These are phyloP conservation scores for Brachypodius melanocephalos DNA, from an alignment of 2,113 vertebrate species.

Conservation along the genomic window DNA sequence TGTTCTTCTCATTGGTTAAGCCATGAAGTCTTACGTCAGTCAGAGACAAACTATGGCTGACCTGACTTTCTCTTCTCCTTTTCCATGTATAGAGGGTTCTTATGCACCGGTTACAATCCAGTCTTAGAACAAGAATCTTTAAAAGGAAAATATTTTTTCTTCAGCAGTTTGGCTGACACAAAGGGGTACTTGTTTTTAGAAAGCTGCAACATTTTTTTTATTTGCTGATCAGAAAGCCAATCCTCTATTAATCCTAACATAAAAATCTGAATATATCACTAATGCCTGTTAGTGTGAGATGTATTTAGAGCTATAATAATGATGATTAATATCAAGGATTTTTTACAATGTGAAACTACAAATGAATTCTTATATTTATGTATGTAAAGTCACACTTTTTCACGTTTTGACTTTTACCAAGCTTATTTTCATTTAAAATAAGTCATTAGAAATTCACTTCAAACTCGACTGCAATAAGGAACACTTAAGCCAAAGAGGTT, in stretches of 20 bases:
- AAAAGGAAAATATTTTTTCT: background rate
- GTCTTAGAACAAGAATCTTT: background rate
- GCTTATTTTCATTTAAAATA: background rate
- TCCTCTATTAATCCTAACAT: background rate
- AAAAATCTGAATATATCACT: background rate
- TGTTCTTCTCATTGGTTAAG: constrained; percentile 3
- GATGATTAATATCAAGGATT: background rate
- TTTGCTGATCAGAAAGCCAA: background rate
- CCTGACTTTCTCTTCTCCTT: background rate
- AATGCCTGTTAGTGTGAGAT: background rate
- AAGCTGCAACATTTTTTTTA: background rate
- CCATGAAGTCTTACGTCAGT: background rate
- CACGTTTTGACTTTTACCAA: background rate
- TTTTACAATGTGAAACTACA: background rate
- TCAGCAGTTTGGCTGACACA: background rate
- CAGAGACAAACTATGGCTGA: background rate
- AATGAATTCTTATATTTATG: background rate
- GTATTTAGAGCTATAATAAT: background rate
- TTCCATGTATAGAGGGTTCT: background rate
- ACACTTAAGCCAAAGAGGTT: background rate
- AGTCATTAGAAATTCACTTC: background rate
- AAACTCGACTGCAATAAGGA: background rate
- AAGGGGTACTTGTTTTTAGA: background rate
- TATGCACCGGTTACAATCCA: background rate
- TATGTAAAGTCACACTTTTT: background rate